These are phyloP conservation scores for Agrilus mali DNA, from an alignment of 2,888 invertebrate species.

Conservation along the genomic window DNA sequence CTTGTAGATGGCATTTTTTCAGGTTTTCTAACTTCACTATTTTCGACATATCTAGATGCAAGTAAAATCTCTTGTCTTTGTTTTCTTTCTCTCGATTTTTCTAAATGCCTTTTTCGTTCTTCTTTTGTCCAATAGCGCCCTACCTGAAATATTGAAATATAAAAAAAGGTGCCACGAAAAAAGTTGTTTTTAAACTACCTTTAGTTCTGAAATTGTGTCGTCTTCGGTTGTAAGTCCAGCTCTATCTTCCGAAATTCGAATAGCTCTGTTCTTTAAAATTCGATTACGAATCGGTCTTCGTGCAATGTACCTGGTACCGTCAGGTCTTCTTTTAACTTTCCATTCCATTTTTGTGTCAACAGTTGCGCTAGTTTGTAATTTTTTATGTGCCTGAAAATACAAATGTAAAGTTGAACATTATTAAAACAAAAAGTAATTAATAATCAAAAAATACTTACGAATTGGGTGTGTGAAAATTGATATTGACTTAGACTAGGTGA, in stretches of 20 bases:
- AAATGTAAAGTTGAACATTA: background rate
- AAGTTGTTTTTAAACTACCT: conserved; percentile 31
- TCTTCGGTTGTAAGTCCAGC: conserved; percentile 57
- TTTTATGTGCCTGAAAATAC: conserved; percentile 4
- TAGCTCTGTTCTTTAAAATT: conserved; percentile 52
- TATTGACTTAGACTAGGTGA: conserved; percentile 46
- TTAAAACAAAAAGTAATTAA: background rate
- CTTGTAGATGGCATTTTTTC: conserved; percentile 24
- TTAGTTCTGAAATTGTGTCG: conserved; percentile 64
- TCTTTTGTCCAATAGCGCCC: conserved; percentile 68
- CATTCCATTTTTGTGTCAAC: conserved; percentile 45
- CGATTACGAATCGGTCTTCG: conserved; percentile 54
- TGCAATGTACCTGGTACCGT: conserved; percentile 66
- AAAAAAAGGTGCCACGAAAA: background rate
- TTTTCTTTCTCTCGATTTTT: conserved; percentile 52
- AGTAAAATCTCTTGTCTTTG: conserved; percentile 31
- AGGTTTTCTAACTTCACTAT: conserved; percentile 18
- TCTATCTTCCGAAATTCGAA: conserved; percentile 53
- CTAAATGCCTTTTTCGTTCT: conserved; percentile 60
- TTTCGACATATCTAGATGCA: conserved; percentile 23
- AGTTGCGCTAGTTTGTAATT: conserved; percentile 13
- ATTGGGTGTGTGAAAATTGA: conserved; percentile 44
- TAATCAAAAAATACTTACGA: conserved; percentile 25
- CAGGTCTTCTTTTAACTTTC: conserved; percentile 65
- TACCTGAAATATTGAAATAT: conserved; percentile 25